Percentiles rank a stretch among this genome's conserved stretches.
phyloP scores from a whole-genome alignment of 2,797 vertebrate species.

The Anabacerthia variegaticeps region DNA sequence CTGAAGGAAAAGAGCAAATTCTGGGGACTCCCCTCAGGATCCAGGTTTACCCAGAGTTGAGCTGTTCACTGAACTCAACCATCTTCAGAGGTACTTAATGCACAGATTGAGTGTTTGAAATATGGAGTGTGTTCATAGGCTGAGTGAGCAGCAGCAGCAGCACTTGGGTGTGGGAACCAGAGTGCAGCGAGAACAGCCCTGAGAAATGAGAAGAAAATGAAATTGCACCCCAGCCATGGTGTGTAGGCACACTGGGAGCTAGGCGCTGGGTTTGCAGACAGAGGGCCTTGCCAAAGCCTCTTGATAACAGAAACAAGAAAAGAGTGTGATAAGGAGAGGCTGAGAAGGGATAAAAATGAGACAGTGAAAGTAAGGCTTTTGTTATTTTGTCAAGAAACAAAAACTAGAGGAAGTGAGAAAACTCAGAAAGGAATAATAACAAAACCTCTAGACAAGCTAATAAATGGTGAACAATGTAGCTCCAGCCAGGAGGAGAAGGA shows the following conservation, averaged over 20 bases:
- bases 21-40: background rate
- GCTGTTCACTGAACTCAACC: background rate
- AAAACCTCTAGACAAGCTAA: slow-evolving; percentile 28
- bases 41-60: background rate
- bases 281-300: background rate
- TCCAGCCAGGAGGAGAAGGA: background rate
- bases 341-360: slow-evolving; percentile 45
- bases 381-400: slow-evolving; percentile 52
- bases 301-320: slow-evolving; percentile 31
- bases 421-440: slow-evolving; percentile 11
- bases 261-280: background rate
- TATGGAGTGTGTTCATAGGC: background rate
- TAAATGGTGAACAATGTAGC: slow-evolving; percentile 31
- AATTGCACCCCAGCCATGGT: background rate
- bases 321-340: slow-evolving; percentile 26
- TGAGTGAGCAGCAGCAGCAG: background rate
- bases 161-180: background rate
- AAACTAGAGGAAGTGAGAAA: slow-evolving; percentile 25
- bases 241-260: background rate
- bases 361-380: slow-evolving; percentile 2
- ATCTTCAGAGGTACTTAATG: background rate
- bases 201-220: background rate
- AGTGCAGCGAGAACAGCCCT: background rate
- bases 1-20: background rate
- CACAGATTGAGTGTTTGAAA: background rate